These are phyloP conservation scores for Fukomys damarensis DNA, from an alignment of 2,113 vertebrate species.

Conservation along the genomic window DNA sequence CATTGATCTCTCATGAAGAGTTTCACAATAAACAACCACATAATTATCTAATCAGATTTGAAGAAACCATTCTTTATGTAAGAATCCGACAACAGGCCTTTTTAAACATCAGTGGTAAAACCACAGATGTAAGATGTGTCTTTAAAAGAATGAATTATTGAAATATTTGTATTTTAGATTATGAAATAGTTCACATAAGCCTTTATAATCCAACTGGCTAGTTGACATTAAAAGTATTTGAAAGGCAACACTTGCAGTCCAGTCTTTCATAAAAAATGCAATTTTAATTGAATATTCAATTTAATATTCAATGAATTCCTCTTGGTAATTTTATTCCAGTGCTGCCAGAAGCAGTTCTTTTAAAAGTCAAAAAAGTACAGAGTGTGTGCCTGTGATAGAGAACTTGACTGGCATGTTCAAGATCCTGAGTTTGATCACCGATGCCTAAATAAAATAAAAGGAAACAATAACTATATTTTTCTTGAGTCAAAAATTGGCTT, in stretches of 20 bases:
- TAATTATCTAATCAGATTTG: background rate
- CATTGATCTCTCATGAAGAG: background rate
- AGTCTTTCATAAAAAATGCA: background rate
- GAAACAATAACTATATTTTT: background rate
- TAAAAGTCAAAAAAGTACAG: background rate
- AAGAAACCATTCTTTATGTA: background rate
- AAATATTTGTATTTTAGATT: background rate
- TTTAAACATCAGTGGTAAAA: background rate
- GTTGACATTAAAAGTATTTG: background rate
- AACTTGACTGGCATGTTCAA: background rate
- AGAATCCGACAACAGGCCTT: background rate
- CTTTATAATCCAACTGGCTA: background rate
- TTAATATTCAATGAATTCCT: background rate
- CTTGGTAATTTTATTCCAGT: background rate
- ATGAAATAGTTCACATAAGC: background rate
- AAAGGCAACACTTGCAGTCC: background rate
- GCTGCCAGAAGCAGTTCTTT: background rate
- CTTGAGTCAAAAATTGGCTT: background rate
- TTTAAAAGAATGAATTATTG: background rate
- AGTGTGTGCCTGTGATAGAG: background rate
- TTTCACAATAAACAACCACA: background rate
- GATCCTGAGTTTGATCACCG: background rate
- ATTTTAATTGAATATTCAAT: background rate
- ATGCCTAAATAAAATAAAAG: background rate
- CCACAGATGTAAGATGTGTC: background rate